Percentiles rank a stretch among this genome's conserved stretches.
Evolutionary conservation across 2,888 invertebrate species (phyloP).

Genomic region (Dasysyrphus tricinctus): DNA sequence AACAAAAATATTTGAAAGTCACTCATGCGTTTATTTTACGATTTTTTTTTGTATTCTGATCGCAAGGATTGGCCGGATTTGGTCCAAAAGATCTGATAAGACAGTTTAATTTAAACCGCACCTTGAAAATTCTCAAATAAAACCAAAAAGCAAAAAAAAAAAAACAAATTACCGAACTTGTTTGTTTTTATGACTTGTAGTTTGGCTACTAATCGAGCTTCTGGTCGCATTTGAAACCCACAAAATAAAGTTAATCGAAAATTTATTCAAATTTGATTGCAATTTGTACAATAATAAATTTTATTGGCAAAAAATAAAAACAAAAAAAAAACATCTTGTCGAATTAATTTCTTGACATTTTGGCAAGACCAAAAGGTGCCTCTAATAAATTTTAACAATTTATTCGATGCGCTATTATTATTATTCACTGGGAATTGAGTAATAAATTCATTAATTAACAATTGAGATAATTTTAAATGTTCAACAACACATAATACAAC

Average conservation of each 20-base stretch:
- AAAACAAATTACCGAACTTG: conserved; percentile 10
- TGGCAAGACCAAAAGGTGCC: conserved; percentile 3
- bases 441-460: conserved; percentile 58
- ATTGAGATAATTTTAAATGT: conserved; percentile 54
- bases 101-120: conserved; percentile 25
- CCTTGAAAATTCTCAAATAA: conserved; percentile 15
- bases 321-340: conserved; percentile 37
- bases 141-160: background rate
- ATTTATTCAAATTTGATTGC: conserved; percentile 61
- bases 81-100: conserved; percentile 40
- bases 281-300: conserved; percentile 29
- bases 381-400: conserved; percentile 16
- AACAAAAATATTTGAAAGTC: conserved; percentile 34
- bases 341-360: conserved; percentile 52
- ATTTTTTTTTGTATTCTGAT: conserved; percentile 5
- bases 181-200: conserved; percentile 42
- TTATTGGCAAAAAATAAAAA: background rate
- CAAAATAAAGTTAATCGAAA: conserved; percentile 26
- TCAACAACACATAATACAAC: background rate
- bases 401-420: conserved; percentile 1
- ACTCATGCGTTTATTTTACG: conserved; percentile 28
- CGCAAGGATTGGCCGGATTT: conserved; percentile 34
- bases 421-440: conserved; percentile 47
- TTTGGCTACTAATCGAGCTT: conserved; percentile 32
- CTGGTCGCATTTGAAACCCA: conserved; percentile 38